phyloP scores from a whole-genome alignment of 2,888 invertebrate species.

The Clostera curtula region DNA sequence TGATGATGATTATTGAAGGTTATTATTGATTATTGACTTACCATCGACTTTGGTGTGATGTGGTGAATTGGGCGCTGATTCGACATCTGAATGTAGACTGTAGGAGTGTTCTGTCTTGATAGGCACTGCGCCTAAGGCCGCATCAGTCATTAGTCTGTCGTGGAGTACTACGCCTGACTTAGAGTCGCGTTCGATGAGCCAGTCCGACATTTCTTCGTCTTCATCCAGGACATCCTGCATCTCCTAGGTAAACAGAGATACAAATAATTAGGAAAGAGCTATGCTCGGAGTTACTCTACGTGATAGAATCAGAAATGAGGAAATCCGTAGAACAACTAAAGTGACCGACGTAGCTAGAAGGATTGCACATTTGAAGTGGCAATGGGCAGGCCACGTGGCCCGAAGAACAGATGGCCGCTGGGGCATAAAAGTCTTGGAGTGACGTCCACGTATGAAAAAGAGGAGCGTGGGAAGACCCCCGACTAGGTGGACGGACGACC shows the following conservation, averaged over 20 bases:
- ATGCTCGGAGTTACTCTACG: too few species aligned
- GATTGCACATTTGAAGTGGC: too few species aligned
- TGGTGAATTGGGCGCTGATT: constrained; percentile 82
- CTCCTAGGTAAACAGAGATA: constrained; percentile 70
- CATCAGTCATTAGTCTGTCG: constrained; percentile 93
- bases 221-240: constrained; percentile 79
- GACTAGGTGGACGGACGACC: too few species aligned
- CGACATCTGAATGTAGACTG: constrained; percentile 84
- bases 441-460: too few species aligned
- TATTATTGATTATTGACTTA: constrained; percentile 29
- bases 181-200: constrained; percentile 80
- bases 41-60: constrained; percentile 83
- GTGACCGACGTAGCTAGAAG: too few species aligned
- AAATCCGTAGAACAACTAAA: too few species aligned
- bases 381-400: too few species aligned
- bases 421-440: too few species aligned
- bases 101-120: constrained; percentile 96
- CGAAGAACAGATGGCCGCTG: too few species aligned
- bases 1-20: constrained; percentile 7
- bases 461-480: too few species aligned
- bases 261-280: too few species aligned
- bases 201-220: constrained; percentile 79
- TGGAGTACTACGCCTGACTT: constrained; percentile 86
- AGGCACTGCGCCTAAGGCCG: constrained; percentile 84
- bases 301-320: too few species aligned